These are phyloP conservation scores for Herminia tarsipennalis DNA, from an alignment of 2,888 invertebrate species.

Conservation along the genomic window DNA sequence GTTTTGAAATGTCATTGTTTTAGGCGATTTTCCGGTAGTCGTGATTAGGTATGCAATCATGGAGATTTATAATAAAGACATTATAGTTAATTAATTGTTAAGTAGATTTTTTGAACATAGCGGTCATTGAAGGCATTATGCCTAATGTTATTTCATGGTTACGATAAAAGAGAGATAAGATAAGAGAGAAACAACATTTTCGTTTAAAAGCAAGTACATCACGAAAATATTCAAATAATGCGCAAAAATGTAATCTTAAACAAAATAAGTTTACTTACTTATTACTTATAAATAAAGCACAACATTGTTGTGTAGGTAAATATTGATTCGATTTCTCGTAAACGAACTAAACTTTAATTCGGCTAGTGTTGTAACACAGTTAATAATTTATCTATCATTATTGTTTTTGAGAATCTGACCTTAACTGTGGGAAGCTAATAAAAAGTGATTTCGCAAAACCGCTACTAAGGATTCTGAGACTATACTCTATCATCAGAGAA, in stretches of 20 bases:
- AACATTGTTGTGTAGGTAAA: constrained; percentile 13
- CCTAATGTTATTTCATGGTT: too few species aligned
- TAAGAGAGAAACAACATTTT: not conserved
- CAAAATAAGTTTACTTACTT: constrained; percentile 9
- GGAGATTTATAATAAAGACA: too few species aligned
- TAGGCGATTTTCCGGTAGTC: too few species aligned
- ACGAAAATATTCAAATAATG: constrained; percentile 3
- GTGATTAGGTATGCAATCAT: too few species aligned
- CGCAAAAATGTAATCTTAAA: constrained; percentile 5
- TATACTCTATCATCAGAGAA: constrained; percentile 19
- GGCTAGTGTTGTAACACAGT: constrained; percentile 14
- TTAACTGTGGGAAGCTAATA: constrained; percentile 43
- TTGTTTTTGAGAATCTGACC: constrained; percentile 41
- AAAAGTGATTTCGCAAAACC: constrained; percentile 37
- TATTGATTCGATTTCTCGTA: constrained; percentile 12
- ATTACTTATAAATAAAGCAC: constrained; percentile 4
- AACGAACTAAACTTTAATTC: constrained; percentile 11
- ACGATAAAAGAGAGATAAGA: too few species aligned
- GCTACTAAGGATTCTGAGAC: constrained; percentile 22
- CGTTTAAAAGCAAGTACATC: not conserved
- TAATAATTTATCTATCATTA: constrained; percentile 24
- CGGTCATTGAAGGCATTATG: too few species aligned
- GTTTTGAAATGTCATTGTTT: too few species aligned
- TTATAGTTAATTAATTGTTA: too few species aligned
- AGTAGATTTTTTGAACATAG: too few species aligned